Percentiles rank a stretch among this genome's conserved stretches.
Evolutionary conservation across 2,888 invertebrate genomes (phyloP).

Genomic region (Hyles lineata): DNA sequence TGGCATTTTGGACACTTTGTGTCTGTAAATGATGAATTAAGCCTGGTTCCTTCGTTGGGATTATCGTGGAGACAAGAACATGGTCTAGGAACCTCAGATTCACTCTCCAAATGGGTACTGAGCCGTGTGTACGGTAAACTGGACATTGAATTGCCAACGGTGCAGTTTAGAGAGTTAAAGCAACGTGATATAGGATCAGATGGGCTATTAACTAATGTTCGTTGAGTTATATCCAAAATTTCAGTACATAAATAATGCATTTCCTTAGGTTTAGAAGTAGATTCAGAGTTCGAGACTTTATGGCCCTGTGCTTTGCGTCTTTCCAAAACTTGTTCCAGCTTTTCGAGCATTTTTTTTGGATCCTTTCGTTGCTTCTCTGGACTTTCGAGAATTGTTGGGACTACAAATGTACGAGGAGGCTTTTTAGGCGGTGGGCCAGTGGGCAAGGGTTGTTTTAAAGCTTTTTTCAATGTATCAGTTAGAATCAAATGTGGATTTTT

Average conservation of each 20-base stretch:
- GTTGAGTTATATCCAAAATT: slow-evolving; percentile 72
- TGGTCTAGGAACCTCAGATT: slow-evolving; percentile 33
- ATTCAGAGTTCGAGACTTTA: slow-evolving; percentile 53
- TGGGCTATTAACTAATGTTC: slow-evolving; percentile 57
- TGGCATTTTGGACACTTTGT: slow-evolving; percentile 63
- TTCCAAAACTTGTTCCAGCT: slow-evolving; percentile 85
- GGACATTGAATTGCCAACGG: slow-evolving; percentile 66
- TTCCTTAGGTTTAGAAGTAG: slow-evolving; percentile 69
- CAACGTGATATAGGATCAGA: slow-evolving; percentile 69
- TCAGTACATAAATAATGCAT: slow-evolving; percentile 81
- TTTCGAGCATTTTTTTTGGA: slow-evolving; percentile 87
- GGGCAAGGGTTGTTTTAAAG: slow-evolving; percentile 88
- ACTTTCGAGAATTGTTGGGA: slow-evolving; percentile 53
- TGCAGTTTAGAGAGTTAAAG: slow-evolving; percentile 76
- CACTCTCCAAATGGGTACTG: slow-evolving; percentile 49
- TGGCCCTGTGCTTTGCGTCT: slow-evolving; percentile 72
- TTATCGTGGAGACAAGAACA: slow-evolving; percentile 64
- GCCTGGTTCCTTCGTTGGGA: slow-evolving; percentile 35
- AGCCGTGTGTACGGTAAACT: slow-evolving; percentile 74
- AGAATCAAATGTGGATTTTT: slow-evolving; percentile 76
- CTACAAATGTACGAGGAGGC: slow-evolving; percentile 88
- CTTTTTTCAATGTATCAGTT: slow-evolving; percentile 87
- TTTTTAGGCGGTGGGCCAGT: slow-evolving; percentile 90
- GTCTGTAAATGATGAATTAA: slow-evolving; percentile 47
- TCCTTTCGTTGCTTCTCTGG: slow-evolving; percentile 72